phyloP scores from a whole-genome alignment of 1,140 invertebrate genomes.

The Aphelenchoides fujianensis region DNA sequence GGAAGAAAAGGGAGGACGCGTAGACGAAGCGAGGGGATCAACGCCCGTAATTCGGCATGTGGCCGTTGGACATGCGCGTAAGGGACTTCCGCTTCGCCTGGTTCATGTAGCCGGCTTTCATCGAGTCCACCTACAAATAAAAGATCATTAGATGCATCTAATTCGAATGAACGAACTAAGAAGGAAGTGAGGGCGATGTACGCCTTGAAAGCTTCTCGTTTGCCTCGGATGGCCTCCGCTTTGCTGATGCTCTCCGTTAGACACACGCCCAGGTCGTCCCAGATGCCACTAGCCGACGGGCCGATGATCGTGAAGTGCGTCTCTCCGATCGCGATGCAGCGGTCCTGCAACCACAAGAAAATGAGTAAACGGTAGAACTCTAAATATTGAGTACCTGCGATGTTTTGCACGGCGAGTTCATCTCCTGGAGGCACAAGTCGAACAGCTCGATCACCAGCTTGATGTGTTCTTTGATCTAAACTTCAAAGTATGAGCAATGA shows the following conservation, averaged over 20 bases:
- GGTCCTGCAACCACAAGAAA: slow-evolving; percentile 30
- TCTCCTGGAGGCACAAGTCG: slow-evolving; percentile 39
- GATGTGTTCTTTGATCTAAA: slow-evolving; percentile 48
- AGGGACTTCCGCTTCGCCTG: slow-evolving; percentile 44
- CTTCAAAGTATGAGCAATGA: too few relatives aligned
- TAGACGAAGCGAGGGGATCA: neutral
- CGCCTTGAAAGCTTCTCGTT: slow-evolving; percentile 48
- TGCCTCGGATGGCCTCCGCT: slow-evolving; percentile 44
- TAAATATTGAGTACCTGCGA: too few relatives aligned
- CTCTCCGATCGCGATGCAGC: slow-evolving; percentile 41
- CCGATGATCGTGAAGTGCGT: slow-evolving; percentile 40
- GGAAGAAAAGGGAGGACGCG: neutral
- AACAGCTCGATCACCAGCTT: slow-evolving; percentile 38
- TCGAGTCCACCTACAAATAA: slow-evolving; percentile 44
- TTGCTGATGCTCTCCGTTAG: slow-evolving; percentile 45
- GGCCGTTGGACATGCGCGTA: slow-evolving; percentile 20
- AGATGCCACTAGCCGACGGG: slow-evolving; percentile 21
- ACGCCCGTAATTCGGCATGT: neutral
- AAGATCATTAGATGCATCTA: too few relatives aligned
- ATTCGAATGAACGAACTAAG: slow-evolving; percentile 40
- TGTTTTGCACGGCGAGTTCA: slow-evolving; percentile 36
- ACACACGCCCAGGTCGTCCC: slow-evolving; percentile 48
- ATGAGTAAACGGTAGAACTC: too few relatives aligned
- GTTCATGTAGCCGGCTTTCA: slow-evolving; percentile 39
- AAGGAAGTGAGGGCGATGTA: slow-evolving; percentile 41